These are phyloP conservation scores for Seriola dumerili DNA, from an alignment of 2,113 vertebrate genomes.

Conservation along the genomic window DNA sequence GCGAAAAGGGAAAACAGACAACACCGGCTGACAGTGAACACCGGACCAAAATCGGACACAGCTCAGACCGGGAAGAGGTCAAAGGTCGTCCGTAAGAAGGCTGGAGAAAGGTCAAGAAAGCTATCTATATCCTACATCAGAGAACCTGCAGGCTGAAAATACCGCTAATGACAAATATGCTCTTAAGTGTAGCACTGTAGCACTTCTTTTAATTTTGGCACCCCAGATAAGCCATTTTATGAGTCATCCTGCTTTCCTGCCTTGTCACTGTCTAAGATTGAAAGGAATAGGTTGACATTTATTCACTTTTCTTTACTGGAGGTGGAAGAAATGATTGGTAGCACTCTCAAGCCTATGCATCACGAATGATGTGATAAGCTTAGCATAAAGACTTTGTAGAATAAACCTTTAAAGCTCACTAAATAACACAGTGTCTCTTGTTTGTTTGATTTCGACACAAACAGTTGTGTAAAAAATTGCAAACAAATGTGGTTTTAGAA, in stretches of 20 bases:
- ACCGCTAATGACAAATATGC: conserved; percentile 5
- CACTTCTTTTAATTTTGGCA: background rate
- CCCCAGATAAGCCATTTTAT: background rate
- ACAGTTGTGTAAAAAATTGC: background rate
- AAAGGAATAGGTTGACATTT: conserved; percentile 19
- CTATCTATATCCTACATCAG: conserved; percentile 1
- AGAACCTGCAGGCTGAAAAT: background rate
- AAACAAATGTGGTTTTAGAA: background rate
- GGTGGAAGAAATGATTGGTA: background rate
- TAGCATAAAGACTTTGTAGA: background rate
- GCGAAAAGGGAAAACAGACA: conserved; percentile 4
- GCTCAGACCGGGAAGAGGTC: background rate
- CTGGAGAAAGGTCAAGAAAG: conserved; percentile 28
- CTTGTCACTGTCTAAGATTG: background rate
- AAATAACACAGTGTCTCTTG: background rate
- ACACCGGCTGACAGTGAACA: background rate
- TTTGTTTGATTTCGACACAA: conserved; percentile 1
- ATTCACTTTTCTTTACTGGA: background rate
- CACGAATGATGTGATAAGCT: background rate
- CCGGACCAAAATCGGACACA: conserved; percentile 4
- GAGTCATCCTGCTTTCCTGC: conserved; percentile 2
- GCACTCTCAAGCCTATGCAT: background rate
- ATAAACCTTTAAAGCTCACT: conserved; percentile 9
- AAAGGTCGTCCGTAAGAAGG: conserved; percentile 34
- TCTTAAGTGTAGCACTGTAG: background rate